Base-by-base conservation (phyloP, 2,797 vertebrate genomes). In the Helarctos malayanus region DNA sequence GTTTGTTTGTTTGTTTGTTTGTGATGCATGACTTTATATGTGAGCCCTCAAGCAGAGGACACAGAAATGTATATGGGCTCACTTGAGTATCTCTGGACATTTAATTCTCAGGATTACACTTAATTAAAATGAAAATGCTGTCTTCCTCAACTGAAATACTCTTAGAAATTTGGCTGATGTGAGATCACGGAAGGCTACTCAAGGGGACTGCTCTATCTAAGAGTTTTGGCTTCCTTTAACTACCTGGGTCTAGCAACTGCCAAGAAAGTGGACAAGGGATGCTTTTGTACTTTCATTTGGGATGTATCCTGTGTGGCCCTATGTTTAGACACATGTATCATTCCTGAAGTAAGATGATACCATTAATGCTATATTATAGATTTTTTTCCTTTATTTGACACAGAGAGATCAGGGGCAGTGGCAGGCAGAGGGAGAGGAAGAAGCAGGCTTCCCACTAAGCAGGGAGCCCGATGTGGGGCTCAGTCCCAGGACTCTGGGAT, bases 171-270 rank as follows among this genome's bases (percentile, higher is more conserved):
- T 82, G 54, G 21, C 54, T 71, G 16, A 82, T 84, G 14, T 61
- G 75, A 92, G 32, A 75, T 82, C 41, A 56, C 59, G 38, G 32
- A 88, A 69, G 11, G 47, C 45, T 94, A 52, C 68, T 68, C 45
- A 89, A 63, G 78, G 19, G 13, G 49, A 89, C n/a, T 45, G 14
- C 10, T 81, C 45, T 81, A n/a, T 18, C 61, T 68, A 47, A 63
- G 5, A 23, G 12, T 47, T 76, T 96, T 94, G 56, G 18, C 45
- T 86, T 89, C 35, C 38, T 97, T 83, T 81, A 93, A 84, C 85
- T 75, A 93, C 49, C 32, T 91, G 21, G 12, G 27, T 79, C 10
- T 94, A 91, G 59, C 41, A 93, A 61, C 14, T 49, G 10, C 56
- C 76, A 87, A 69, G 25, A 94, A 47, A 29, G 23, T 12, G 82